phyloP scores from a whole-genome alignment of 92 coral and sea anemone species.

The Palythoa caribaeorum region DNA sequence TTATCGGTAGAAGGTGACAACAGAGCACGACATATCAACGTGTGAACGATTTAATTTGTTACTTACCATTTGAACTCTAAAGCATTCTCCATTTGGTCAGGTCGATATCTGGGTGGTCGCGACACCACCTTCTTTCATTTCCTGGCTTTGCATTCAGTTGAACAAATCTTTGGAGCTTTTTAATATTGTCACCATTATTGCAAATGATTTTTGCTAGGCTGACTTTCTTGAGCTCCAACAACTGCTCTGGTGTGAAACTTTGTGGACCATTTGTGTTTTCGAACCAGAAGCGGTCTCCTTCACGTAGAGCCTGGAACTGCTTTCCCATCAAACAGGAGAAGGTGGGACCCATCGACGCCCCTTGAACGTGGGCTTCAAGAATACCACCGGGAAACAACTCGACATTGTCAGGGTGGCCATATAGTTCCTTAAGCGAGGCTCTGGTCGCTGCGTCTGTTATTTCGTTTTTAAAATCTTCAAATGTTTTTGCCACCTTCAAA shows the following conservation, averaged over 20 bases:
- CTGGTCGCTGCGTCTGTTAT: neutral
- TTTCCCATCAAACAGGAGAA: slow-evolving; percentile 41
- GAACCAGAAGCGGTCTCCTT: slow-evolving; percentile 46
- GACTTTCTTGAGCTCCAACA: slow-evolving; percentile 6
- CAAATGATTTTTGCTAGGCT: slow-evolving; percentile 29
- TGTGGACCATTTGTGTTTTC: slow-evolving; percentile 27
- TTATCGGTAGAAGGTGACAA: neutral
- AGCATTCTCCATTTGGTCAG: slow-evolving; percentile 13
- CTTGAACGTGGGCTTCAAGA: slow-evolving; percentile 1
- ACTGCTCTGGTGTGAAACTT: slow-evolving; percentile 18
- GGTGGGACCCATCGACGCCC: slow-evolving; percentile 34
- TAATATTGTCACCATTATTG: slow-evolving; percentile 19
- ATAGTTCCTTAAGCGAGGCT: neutral
- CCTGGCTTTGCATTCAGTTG: neutral
- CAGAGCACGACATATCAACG: neutral
- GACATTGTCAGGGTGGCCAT: slow-evolving; percentile 10
- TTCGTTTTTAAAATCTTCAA: slow-evolving; percentile 21
- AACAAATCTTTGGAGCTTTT: slow-evolving; percentile 18
- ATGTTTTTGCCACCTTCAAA: slow-evolving; percentile 28
- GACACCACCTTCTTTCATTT: neutral
- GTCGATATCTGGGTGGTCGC: neutral
- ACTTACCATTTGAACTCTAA: neutral
- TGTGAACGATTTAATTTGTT: neutral
- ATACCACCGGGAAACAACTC: slow-evolving; percentile 26
- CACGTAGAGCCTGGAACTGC: slow-evolving; percentile 40